Evolutionary conservation across 2,888 invertebrate genomes (phyloP).

Genomic region (Hydropsyche betteni): DNA sequence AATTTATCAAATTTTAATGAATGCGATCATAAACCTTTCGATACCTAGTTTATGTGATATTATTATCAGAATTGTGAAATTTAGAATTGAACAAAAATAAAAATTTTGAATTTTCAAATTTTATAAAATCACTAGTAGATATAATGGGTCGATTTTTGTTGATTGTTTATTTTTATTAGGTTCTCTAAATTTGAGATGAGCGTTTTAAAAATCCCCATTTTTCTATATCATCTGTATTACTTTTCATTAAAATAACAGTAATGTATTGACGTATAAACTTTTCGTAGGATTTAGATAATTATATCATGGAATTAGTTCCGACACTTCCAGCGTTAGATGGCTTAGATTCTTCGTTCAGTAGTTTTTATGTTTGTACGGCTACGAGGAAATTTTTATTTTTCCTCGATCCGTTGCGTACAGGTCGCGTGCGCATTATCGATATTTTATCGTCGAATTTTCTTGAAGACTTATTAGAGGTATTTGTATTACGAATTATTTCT

Average conservation of each 20-base stretch:
- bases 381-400: slow-evolving; percentile 97
- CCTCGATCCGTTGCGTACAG: slow-evolving; percentile 87
- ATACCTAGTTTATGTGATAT: no score
- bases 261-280: slow-evolving; percentile 45
- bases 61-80: no score
- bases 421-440: slow-evolving; percentile 89
- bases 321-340: slow-evolving; percentile 90
- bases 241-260: no score
- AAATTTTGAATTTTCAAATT: no score
- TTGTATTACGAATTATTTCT: slow-evolving; percentile 53
- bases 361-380: slow-evolving; percentile 96
- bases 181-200: no score
- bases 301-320: slow-evolving; percentile 92
- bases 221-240: not conserved
- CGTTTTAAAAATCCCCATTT: not conserved
- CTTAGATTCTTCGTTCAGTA: slow-evolving; percentile 91
- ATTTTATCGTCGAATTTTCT: slow-evolving; percentile 91
- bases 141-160: no score
- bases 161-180: no score
- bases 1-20: no score
- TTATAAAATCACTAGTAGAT: no score
- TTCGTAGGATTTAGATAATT: slow-evolving; percentile 91
- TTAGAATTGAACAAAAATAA: no score
- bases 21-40: no score
- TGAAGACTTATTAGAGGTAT: slow-evolving; percentile 87